Conservation (phyloP, 2,113 vertebrate species). For the Oryzias celebensis region DNA sequence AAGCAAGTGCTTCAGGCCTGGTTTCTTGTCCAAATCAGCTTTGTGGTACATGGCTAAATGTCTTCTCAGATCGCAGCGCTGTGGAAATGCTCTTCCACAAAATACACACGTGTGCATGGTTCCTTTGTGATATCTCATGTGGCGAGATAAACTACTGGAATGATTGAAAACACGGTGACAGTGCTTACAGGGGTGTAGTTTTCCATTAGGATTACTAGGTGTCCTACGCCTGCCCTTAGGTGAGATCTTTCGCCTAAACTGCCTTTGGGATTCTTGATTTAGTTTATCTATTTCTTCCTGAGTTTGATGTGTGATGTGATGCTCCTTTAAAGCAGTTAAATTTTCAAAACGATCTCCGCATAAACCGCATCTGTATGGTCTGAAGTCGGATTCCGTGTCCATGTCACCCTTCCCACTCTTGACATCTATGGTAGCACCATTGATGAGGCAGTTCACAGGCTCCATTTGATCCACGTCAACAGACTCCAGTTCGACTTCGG, state of each 20-base stretch:
- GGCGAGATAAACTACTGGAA: slow-evolving; percentile 80
- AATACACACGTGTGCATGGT: slow-evolving; percentile 77
- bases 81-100: slow-evolving; percentile 77
- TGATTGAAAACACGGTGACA: slow-evolving; percentile 79
- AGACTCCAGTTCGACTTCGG: slow-evolving; percentile 35
- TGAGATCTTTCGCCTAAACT: slow-evolving; percentile 37
- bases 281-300: slow-evolving; percentile 67
- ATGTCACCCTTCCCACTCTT: slow-evolving; percentile 33
- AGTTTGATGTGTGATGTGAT: slow-evolving; percentile 73
- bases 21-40: slow-evolving; percentile 65
- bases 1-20: slow-evolving; percentile 46
- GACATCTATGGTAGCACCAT: slow-evolving; percentile 44
- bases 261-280: slow-evolving; percentile 53
- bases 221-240: slow-evolving; percentile 46
- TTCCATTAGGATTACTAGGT: slow-evolving; percentile 54
- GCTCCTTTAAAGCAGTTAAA: slow-evolving; percentile 69
- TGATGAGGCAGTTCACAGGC: slow-evolving; percentile 44
- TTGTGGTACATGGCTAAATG: slow-evolving; percentile 78
- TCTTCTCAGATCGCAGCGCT: slow-evolving; percentile 77
- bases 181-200: slow-evolving; percentile 76
- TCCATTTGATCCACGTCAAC: slow-evolving; percentile 25
- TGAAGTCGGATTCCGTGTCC: slow-evolving; percentile 36
- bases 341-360: slow-evolving; percentile 75
- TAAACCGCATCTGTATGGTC: slow-evolving; percentile 76
- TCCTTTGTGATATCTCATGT: slow-evolving; percentile 81